These are phyloP conservation scores for Aplocera efformata DNA, from an alignment of 2,888 invertebrate genomes.

Conservation along the genomic window DNA sequence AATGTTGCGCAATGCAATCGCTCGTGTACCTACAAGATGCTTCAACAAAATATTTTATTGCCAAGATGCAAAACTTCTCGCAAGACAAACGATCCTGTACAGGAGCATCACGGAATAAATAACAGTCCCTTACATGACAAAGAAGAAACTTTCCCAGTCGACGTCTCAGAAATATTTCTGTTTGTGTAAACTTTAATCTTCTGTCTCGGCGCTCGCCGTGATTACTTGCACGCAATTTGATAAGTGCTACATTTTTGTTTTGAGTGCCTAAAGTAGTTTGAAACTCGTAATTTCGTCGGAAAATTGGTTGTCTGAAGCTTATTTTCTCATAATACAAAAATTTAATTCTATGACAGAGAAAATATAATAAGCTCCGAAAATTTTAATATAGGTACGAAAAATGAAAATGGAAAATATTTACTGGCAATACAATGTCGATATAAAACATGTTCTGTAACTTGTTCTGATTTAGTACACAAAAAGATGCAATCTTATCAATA, in stretches of 20 bases:
- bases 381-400: too few species aligned
- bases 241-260: slow-evolving; percentile 17
- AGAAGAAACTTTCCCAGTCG: slow-evolving; percentile 63
- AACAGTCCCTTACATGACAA: slow-evolving; percentile 57
- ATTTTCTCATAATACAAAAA: background rate
- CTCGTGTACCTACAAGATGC: too few species aligned
- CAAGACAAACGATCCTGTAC: slow-evolving; percentile 64
- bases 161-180: slow-evolving; percentile 64
- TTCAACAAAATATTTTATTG: slow-evolving; percentile 49
- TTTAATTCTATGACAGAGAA: too few species aligned
- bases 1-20: too few species aligned
- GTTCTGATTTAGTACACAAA: too few species aligned
- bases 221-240: slow-evolving; percentile 27
- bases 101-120: slow-evolving; percentile 30
- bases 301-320: too few species aligned
- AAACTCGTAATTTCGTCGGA: background rate
- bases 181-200: slow-evolving; percentile 52
- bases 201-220: slow-evolving; percentile 28
- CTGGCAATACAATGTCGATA: too few species aligned
- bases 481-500: too few species aligned
- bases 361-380: too few species aligned
- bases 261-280: background rate
- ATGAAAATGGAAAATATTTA: too few species aligned
- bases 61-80: slow-evolving; percentile 50
- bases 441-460: too few species aligned